Conservation (phyloP, 2,888 invertebrate genomes). For the Gymnocheta viridis region DNA sequence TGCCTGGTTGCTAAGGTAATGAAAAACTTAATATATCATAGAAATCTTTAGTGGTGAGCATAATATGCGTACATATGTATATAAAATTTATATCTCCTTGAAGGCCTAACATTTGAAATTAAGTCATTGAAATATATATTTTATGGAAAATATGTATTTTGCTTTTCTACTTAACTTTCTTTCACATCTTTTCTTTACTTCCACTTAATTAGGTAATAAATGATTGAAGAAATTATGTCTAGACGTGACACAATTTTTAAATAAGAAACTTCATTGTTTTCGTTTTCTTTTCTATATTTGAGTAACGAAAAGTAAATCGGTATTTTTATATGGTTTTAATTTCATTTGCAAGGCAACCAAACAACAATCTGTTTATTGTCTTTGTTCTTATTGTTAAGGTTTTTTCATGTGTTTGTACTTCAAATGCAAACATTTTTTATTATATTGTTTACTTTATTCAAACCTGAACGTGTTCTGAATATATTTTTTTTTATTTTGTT, state of each 20-base stretch:
- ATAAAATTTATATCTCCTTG: background rate
- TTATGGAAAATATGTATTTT: background rate
- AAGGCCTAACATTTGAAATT: background rate
- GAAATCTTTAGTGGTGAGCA: background rate
- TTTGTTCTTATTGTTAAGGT: background rate
- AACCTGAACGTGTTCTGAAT: conserved; percentile 70
- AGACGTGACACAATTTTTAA: conserved; percentile 81
- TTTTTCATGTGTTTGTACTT: conserved; percentile 21
- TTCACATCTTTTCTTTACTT: conserved; percentile 73
- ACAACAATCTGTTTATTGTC: conserved; percentile 53
- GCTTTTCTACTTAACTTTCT: background rate
- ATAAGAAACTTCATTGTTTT: conserved; percentile 69
- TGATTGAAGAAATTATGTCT: conserved; percentile 82
- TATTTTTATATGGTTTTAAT: conserved; percentile 54
- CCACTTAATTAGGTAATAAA: conserved; percentile 82
- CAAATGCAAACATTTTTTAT: conserved; percentile 58
- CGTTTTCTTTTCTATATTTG: background rate
- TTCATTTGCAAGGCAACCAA: conserved; percentile 31
- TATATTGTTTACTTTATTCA: conserved; percentile 5
- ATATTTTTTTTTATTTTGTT: conserved; percentile 55
- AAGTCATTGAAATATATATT: background rate
- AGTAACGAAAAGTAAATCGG: conserved; percentile 33
- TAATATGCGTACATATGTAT: too few relatives aligned
- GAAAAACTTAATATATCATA: background rate
- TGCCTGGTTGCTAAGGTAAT: background rate